A percentile compares a stretch with the other conserved stretches of the same genome.
Evolutionary conservation across 2,797 vertebrate genomes (phyloP).

Genomic region (Remorina albescens): DNA sequence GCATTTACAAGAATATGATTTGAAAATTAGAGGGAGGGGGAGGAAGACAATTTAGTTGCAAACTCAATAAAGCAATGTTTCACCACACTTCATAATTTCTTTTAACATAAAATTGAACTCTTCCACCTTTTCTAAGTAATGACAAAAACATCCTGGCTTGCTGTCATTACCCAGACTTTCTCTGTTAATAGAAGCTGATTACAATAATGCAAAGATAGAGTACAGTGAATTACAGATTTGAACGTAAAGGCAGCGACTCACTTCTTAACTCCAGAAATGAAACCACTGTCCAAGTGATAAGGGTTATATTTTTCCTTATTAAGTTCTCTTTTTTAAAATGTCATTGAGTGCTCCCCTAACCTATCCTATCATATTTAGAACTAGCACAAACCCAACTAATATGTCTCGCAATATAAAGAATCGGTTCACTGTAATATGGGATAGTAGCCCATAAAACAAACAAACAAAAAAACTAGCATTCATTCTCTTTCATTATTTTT

Average conservation of each 20-base stretch:
- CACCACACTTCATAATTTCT: slow-evolving; percentile 22
- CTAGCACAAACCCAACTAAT: too few species aligned
- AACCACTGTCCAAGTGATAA: not conserved
- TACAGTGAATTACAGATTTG: not conserved
- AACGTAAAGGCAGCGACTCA: not conserved
- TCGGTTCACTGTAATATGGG: too few species aligned
- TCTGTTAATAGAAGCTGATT: not conserved
- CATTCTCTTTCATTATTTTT: too few species aligned
- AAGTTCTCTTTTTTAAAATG: too few species aligned
- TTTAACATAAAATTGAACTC: too few species aligned
- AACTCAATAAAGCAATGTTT: slow-evolving; percentile 16
- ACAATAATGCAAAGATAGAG: too few species aligned
- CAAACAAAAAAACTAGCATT: too few species aligned
- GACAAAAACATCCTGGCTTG: not conserved
- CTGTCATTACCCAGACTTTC: not conserved
- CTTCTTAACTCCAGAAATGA: not conserved
- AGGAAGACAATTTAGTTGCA: not conserved
- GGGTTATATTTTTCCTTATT: too few species aligned
- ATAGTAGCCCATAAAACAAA: too few species aligned
- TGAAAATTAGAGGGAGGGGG: slow-evolving; percentile 36
- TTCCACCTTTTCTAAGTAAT: not conserved
- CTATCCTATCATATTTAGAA: too few species aligned
- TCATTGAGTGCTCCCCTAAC: too few species aligned
- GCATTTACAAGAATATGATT: slow-evolving; percentile 81
- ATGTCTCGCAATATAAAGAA: too few species aligned